These are phyloP conservation scores for Baryphthengus martii DNA, from an alignment of 2,113 vertebrate species.

Conservation along the genomic window DNA sequence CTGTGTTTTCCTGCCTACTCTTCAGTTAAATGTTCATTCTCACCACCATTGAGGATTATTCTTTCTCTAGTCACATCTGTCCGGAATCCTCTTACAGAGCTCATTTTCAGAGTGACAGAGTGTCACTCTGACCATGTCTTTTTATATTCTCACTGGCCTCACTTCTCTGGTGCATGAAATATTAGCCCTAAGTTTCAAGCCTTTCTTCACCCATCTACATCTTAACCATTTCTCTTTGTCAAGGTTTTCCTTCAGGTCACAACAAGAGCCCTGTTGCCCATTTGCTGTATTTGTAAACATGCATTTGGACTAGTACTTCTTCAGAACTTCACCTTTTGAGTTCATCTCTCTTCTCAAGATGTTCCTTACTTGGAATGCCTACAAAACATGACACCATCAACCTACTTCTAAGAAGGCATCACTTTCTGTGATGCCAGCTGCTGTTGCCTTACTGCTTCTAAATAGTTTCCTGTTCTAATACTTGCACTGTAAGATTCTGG, in stretches of 20 bases:
- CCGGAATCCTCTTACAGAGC: background rate
- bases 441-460: background rate
- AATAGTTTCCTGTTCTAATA: background rate
- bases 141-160: background rate
- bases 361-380: background rate
- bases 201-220: background rate
- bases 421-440: background rate
- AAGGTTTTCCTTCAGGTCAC: background rate
- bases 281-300: background rate
- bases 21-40: background rate
- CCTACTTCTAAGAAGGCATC: background rate
- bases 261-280: background rate
- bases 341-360: background rate
- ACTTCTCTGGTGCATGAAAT: background rate
- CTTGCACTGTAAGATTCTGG: background rate
- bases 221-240: background rate
- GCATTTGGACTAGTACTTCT: background rate
- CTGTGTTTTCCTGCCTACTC: background rate
- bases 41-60: background rate
- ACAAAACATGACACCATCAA: background rate
- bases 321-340: background rate
- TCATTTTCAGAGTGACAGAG: background rate
- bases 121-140: background rate
- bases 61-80: background rate
- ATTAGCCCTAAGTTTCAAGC: background rate